A percentile compares a stretch with the other conserved stretches of the same genome.
Conservation (phyloP, 2,888 invertebrate species). For the Scrobipalpa atriplicella region DNA sequence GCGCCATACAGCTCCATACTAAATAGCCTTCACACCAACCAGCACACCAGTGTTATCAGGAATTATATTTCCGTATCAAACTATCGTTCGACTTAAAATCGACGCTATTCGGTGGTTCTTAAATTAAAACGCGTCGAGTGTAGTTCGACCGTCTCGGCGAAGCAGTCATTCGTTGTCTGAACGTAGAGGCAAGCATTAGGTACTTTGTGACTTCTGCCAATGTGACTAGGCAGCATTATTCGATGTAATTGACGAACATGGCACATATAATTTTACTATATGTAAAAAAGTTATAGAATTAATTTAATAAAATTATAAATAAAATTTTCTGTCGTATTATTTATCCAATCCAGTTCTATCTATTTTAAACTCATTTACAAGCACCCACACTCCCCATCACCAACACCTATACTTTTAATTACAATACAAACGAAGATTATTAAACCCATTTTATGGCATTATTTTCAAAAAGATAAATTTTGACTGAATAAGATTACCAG, state of each 20-base stretch:
- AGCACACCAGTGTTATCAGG: too few relatives aligned
- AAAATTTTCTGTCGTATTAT: slow-evolving; percentile 58
- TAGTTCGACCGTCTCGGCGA: slow-evolving; percentile 28
- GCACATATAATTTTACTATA: slow-evolving; percentile 80
- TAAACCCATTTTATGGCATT: too few relatives aligned
- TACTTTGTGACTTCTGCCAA: slow-evolving; percentile 72
- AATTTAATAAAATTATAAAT: slow-evolving; percentile 83
- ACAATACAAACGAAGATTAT: too few relatives aligned
- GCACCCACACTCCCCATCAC: not conserved
- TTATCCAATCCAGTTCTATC: slow-evolving; percentile 34
- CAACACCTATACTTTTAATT: too few relatives aligned
- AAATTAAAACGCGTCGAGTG: slow-evolving; percentile 17
- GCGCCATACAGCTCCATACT: too few relatives aligned
- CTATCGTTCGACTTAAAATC: too few relatives aligned
- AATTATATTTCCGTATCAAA: too few relatives aligned
- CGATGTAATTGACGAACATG: slow-evolving; percentile 75
- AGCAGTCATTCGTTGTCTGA: slow-evolving; percentile 59
- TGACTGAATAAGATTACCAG: too few relatives aligned
- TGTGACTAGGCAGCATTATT: slow-evolving; percentile 73
- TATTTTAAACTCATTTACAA: not conserved
- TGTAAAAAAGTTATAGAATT: slow-evolving; percentile 82
- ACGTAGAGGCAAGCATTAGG: slow-evolving; percentile 76
- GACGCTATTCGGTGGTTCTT: too few relatives aligned
- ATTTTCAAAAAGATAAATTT: too few relatives aligned
- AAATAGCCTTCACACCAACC: too few relatives aligned